Base-by-base conservation (phyloP, 1,140 invertebrate species). In the Leptinotarsa undecemlineata region DNA sequence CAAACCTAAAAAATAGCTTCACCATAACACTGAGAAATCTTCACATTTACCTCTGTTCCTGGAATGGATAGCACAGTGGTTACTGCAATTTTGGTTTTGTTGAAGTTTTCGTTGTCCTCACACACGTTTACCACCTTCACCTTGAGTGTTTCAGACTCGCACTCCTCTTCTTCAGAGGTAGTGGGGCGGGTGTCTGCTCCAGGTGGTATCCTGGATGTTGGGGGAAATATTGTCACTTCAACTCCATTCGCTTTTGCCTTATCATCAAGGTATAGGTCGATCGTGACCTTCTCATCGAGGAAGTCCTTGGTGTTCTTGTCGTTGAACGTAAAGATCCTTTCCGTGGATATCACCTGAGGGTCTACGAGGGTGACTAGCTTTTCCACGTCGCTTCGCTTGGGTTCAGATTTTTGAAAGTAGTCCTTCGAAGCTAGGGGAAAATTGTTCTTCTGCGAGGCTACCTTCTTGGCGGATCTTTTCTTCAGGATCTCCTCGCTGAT, bases 101-200 rank as follows among this genome's bases (percentile, higher is more conserved):
- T 57, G n/a, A 73, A 42, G 21, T 67, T 73, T 57, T 68, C 66
- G 11, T 51, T 73, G 8, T 67, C 72, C 15, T 68, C 57, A 60
- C 57, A 68, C 6, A 72, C 57, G 6, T 73, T 23, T 14, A 19
- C 26, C 20, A 63, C 42, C 6, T 33, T 64, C 3, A 64, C 63
- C 26, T 21, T 64, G 11, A 21, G 14, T 11, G 20, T 33, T 4
- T 64, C 63, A 21, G 17, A 64, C 51, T 57, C 51, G 33, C 33
- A 42, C 20, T 61, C 60, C 20, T 61, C 60, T 20, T 64, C 20
- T 15, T 21, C 26, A 64, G 63, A 64, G 3, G 63, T 20, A 20
- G 26, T 0, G 11, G 13, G 1, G 15, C 6, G 26, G 21, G 6
- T 26, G 1, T 33, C 26, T 4, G 17, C 51, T 1, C 15, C 15